A percentile compares a stretch with the other conserved stretches of the same genome.
Conservation (phyloP, 2,797 vertebrate genomes). For the Valencia hispanica region DNA sequence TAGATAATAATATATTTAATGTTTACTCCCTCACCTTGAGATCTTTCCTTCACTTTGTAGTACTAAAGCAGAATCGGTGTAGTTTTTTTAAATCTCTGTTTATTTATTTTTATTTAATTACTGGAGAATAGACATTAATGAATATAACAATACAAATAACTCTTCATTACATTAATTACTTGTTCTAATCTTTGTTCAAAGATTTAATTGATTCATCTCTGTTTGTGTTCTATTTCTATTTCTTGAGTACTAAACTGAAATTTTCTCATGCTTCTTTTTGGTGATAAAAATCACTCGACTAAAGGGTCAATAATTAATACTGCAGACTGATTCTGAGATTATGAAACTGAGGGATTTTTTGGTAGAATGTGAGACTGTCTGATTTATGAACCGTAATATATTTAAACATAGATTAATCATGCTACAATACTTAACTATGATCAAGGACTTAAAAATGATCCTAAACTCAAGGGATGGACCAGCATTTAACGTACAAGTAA, state of each 20-base stretch:
- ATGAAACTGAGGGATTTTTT: too few relatives aligned
- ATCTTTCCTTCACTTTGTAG: not conserved
- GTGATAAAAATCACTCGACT: not conserved
- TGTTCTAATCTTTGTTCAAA: not conserved
- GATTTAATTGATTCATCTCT: not conserved
- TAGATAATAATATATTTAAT: not conserved
- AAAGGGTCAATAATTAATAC: not conserved
- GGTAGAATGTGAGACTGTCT: too few relatives aligned
- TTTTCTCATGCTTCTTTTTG: not conserved
- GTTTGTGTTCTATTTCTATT: not conserved
- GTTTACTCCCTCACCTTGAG: not conserved
- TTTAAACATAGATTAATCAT: too few relatives aligned
- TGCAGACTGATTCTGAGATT: not conserved
- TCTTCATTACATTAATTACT: not conserved
- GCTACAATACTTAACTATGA: too few relatives aligned
- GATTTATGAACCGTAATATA: too few relatives aligned
- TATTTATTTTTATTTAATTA: not conserved
- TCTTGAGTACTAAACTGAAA: not conserved
- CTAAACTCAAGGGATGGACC: too few relatives aligned
- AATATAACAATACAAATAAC: not conserved
- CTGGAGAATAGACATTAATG: not conserved
- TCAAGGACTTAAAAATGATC: too few relatives aligned
- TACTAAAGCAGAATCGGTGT: not conserved
- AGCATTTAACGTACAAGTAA: too few relatives aligned
- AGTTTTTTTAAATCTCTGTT: too few relatives aligned